phyloP scores from a whole-genome alignment of 2,797 vertebrate species.

The Acanthornis magna region DNA sequence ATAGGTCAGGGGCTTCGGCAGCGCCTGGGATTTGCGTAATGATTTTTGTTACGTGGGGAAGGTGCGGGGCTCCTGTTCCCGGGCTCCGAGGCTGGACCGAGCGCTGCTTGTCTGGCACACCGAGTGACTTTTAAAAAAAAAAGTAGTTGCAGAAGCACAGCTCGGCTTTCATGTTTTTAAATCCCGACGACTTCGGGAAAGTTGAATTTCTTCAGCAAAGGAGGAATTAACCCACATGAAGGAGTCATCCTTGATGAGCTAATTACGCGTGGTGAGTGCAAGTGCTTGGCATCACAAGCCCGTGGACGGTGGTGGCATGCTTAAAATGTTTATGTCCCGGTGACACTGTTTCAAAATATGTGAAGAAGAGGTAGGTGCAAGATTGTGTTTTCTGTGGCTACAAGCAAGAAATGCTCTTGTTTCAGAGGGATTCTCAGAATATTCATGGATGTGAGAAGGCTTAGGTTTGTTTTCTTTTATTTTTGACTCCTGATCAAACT shows the following conservation, averaged over 20 bases:
- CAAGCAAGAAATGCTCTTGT: background rate
- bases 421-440: background rate
- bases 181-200: constrained; percentile 2
- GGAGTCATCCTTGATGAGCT: constrained; percentile 32
- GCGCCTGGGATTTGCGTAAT: background rate
- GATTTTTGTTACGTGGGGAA: background rate
- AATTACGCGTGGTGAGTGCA: background rate
- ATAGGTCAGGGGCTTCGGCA: constrained; percentile 43
- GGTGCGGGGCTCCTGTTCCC: background rate
- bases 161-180: background rate
- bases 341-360: background rate
- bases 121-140: background rate
- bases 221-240: constrained; percentile 16
- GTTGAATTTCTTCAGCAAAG: constrained; percentile 16
- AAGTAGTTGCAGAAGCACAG: accelerated
- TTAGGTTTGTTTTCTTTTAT: background rate
- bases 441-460: accelerated
- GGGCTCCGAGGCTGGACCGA: background rate
- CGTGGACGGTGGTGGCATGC: background rate
- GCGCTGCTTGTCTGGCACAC: background rate
- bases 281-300: background rate
- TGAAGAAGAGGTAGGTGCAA: background rate
- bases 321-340: background rate
- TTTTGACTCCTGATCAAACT: background rate
- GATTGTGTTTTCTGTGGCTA: background rate